phyloP scores from a whole-genome alignment of 2,888 invertebrate species.

The Eugnorisma glareosa region DNA sequence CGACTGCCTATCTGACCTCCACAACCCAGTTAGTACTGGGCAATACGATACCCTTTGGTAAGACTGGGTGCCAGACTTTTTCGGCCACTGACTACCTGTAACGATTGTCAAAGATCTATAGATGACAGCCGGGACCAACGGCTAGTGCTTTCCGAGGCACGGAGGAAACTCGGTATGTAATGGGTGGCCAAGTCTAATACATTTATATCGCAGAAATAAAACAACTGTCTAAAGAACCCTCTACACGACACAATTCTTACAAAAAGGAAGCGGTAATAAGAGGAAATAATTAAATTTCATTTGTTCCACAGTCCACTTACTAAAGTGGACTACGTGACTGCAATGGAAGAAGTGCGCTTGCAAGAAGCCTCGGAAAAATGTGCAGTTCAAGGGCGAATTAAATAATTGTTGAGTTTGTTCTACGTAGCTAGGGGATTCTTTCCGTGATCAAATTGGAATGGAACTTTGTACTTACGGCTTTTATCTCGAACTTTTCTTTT shows the following conservation, averaged over 20 bases:
- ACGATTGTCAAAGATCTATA: no score
- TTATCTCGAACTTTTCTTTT: background rate
- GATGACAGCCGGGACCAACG: no score
- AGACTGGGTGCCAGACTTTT: no score
- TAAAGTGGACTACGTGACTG: conserved; percentile 65
- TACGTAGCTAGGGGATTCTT: conserved; percentile 3
- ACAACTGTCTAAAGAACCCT: conserved; percentile 6
- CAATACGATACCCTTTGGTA: no score
- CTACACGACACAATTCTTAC: conserved; percentile 30
- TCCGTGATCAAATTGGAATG: conserved; percentile 32
- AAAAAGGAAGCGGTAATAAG: conserved; percentile 43
- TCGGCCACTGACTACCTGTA: no score
- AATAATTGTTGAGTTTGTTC: conserved; percentile 54
- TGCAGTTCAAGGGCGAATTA: conserved; percentile 61
- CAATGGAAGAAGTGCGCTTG: conserved; percentile 47
- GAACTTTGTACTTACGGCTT: conserved; percentile 11
- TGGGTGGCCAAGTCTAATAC: background rate
- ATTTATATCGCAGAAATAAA: conserved; percentile 22
- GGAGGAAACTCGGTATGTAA: no score
- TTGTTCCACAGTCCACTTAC: conserved; percentile 65
- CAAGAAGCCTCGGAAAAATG: conserved; percentile 49
- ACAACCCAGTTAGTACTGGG: no score
- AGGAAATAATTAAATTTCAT: conserved; percentile 66
- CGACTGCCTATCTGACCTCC: no score
- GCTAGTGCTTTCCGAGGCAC: no score